Conservation (phyloP, 1,140 invertebrate species). For the Aphis craccivora region DNA sequence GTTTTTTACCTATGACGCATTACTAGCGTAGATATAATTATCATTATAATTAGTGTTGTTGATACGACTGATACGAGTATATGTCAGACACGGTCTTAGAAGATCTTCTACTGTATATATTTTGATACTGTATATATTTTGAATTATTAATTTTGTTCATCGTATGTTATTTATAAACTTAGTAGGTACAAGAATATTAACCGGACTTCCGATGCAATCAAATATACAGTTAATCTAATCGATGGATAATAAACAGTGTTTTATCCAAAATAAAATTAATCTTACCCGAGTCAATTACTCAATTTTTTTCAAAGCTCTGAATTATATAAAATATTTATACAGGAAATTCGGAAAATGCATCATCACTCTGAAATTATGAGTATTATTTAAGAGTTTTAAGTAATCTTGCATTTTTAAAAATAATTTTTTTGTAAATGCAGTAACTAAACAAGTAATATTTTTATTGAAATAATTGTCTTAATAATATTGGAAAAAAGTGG, state of each 20-base stretch:
- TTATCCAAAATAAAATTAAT: neutral
- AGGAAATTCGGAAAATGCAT: fast-evolving
- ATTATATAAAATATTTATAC: too few relatives aligned
- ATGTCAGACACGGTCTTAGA: too few relatives aligned
- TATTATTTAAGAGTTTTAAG: neutral
- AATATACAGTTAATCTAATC: neutral
- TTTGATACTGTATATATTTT: too few relatives aligned
- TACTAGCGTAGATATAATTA: neutral
- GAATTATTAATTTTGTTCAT: neutral
- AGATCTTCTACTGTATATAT: too few relatives aligned
- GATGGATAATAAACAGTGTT: neutral
- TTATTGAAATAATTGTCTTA: neutral
- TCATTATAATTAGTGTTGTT: neutral
- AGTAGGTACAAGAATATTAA: too few relatives aligned
- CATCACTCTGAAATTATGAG: neutral
- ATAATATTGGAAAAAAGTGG: too few relatives aligned
- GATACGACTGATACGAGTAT: neutral
- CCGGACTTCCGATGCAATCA: neutral
- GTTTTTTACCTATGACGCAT: too few relatives aligned
- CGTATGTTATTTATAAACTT: too few relatives aligned
- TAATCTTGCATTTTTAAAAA: too few relatives aligned
- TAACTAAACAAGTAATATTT: neutral
- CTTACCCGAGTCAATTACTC: neutral
- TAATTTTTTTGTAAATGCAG: neutral
- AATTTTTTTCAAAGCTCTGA: neutral